Base-by-base conservation (phyloP, 92 coral and sea anemone genomes). In the Meandrina meandrites region DNA sequence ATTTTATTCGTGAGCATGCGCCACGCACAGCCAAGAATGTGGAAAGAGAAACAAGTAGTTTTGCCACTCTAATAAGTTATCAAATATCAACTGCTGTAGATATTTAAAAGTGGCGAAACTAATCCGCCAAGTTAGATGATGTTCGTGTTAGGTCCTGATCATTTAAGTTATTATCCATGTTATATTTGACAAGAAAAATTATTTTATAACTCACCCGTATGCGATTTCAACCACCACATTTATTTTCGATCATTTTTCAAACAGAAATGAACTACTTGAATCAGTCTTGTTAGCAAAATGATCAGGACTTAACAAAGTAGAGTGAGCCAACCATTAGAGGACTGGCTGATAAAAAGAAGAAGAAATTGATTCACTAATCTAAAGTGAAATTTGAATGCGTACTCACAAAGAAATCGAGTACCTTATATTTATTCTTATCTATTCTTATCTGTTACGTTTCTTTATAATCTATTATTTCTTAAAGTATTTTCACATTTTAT, bases 41-140 rank as follows among this genome's bases (percentile, higher is more conserved):
- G 50, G 70, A 79, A 35, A 76, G 83, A 94, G 83, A 90, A 78
- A 57, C 57, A 80, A 84, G 89, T 69, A 86, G 78, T 83, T 81
- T 90, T 89, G 87, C 96, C 98, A 95, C 98, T 95, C 96, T 95
- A 95, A 95, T 91, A 84, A 87, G 85, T 80, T 89, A 81, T 87
- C 78, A 82, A 90, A 86, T 86, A 71, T 91, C 89, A 85, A 92
- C 91, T 84, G 98, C 79, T 91, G 98, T 95, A 95, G 98, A 95
- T 93, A 93, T 95, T 93, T 91, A 70, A 91, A 89, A 95, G 94
- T 93, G 96, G 98, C 74, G 89, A 84, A 79, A 57, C 81, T 27
- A 47, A 24, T 56, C 80, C 36, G 79, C 75, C 60, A 64, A 83
- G 87, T 75, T 70, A 80, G 79, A 48, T 86, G 66, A 37, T 77